phyloP scores from a whole-genome alignment of 1,140 invertebrate species.

The Mycetomoellerius zeteki region DNA sequence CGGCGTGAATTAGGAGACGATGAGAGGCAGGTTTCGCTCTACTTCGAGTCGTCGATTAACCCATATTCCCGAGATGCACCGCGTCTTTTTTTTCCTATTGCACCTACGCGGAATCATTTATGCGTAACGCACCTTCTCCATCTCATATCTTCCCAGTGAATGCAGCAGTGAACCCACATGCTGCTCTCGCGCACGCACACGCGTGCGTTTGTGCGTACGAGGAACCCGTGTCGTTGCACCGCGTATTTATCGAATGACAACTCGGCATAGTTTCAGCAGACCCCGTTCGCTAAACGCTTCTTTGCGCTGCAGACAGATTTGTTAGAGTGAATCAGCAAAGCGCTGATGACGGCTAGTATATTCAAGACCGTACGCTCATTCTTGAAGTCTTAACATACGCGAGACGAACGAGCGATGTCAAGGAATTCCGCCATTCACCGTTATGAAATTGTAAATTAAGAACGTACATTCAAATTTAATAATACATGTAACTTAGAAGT shows the following conservation, averaged over 20 bases:
- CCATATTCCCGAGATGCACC: constrained; percentile 33
- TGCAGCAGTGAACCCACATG: constrained; percentile 11
- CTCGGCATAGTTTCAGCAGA: constrained; percentile 2
- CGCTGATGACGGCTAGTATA: constrained; percentile 3
- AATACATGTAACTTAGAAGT: background rate
- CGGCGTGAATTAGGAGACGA: constrained; percentile 17
- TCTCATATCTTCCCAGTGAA: constrained; percentile 24
- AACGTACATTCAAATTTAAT: constrained; percentile 34
- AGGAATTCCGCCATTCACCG: constrained; percentile 22
- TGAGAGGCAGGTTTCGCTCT: constrained; percentile 49
- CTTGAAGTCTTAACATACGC: constrained; percentile 19
- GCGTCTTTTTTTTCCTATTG: constrained; percentile 40
- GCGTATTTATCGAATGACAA: constrained; percentile 35
- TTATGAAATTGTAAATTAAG: constrained; percentile 46
- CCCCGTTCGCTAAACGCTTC: constrained; percentile 19
- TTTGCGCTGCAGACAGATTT: background rate
- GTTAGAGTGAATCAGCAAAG: constrained; percentile 10
- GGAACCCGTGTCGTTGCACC: constrained; percentile 19
- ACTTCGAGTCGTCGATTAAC: constrained; percentile 64
- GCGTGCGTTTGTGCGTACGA: background rate
- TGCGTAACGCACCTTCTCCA: constrained; percentile 66
- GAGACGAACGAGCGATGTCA: constrained; percentile 10
- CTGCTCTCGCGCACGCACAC: background rate
- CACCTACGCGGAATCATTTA: constrained; percentile 67
- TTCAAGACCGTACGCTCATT: background rate